These are phyloP conservation scores for Lasaia peninsularis DNA, from an alignment of 1,140 invertebrate genomes.

Conservation along the genomic window DNA sequence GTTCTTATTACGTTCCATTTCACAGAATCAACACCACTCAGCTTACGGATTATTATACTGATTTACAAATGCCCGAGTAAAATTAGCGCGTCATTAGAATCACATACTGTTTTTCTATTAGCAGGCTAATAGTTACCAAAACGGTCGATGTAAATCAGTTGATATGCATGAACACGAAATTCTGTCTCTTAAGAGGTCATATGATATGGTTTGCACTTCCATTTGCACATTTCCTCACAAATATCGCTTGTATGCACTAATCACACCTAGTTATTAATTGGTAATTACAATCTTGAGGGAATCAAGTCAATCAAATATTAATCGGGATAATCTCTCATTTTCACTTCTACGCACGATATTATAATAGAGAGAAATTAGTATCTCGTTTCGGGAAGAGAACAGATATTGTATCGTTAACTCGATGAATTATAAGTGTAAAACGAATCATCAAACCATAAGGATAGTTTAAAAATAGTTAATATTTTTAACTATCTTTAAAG, in stretches of 20 bases:
- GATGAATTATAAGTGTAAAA: not conserved
- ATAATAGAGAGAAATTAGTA: not conserved
- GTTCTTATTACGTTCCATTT: conserved; percentile 5
- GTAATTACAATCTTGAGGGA: conserved; percentile 29
- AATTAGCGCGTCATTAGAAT: too few species aligned
- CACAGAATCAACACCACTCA: conserved; percentile 1
- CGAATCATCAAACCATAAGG: too few species aligned
- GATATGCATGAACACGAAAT: conserved; percentile 21
- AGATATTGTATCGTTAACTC: not conserved
- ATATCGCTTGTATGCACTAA: conserved; percentile 5
- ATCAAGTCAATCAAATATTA: conserved; percentile 13
- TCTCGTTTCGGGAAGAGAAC: not conserved
- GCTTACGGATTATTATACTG: not conserved
- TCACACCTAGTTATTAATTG: not conserved
- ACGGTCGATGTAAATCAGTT: not conserved
- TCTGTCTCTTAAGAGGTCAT: conserved; percentile 2
- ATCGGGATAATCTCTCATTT: not conserved
- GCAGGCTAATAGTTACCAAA: conserved; percentile 15
- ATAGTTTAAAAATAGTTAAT: too few species aligned
- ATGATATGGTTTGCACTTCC: conserved; percentile 2
- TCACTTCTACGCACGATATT: not conserved
- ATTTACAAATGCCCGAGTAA: not conserved
- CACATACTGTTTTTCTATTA: conserved; percentile 11
- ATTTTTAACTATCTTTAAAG: too few species aligned
- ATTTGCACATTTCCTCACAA: conserved; percentile 17